Base-by-base conservation (phyloP, 1,140 invertebrate species). In the Choristoneura fumiferana region DNA sequence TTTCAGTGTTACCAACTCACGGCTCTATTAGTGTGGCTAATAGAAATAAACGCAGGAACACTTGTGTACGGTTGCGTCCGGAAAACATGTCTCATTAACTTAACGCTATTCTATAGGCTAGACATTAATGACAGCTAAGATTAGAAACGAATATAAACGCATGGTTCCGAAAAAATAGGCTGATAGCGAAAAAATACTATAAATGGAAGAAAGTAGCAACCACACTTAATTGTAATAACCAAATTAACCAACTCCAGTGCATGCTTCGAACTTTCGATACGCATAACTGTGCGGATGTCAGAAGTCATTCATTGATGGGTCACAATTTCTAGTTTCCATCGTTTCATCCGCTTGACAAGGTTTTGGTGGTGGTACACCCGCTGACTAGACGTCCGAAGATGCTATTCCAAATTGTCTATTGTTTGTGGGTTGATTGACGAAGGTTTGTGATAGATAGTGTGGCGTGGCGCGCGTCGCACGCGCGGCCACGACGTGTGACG, bases 31-130 rank as follows among this genome's bases (percentile, higher is more conserved):
- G 62, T 67, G 54, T 68, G 64, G 65, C 60, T 35, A 22, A 4
- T 34, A 13, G 13, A 1, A 15, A 56, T 66, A 60, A 66, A 45
- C 38, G 54, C 0, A 58, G 37, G 12, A 14, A 36, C 15, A 35
- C 4, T 34, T 40, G 69, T 69, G 69, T 79, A 76, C 67, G 58
- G 73, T 76, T 64, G 60, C 62, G 71, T 60, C 73, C 69, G 60
- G 53, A 69, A 62, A 40, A 56, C 63, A 71, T 75, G 70, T 74
- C 65, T 68, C 69, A 76, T 73, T 78, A 81, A 81, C 43, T 49
- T 49, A 29, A 18, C 69, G 77, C 79, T 82, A 79, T 69, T 69
- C 54, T 65, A 59, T 76, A 80, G 76, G 79, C 76, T 80, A 82
- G 77, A 69, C 37, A 76, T 71, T 75, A 76, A 75, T 70, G 45